Base-by-base conservation (phyloP, 2,113 vertebrate genomes). In the Spheniscus mendiculus region DNA sequence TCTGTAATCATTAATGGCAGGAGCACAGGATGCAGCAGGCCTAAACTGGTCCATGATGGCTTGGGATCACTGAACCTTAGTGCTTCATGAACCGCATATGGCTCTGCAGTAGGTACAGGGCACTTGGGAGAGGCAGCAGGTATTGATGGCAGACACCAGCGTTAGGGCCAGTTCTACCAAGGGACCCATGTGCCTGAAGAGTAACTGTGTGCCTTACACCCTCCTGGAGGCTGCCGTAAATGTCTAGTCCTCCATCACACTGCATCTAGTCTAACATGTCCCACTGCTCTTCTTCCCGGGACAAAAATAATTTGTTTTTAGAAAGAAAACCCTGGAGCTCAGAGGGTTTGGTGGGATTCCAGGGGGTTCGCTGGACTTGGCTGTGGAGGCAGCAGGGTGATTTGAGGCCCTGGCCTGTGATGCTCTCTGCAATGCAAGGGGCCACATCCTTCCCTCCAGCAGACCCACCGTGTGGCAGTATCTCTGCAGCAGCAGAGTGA, bases 11-110 rank as follows among this genome's bases (percentile, higher is more conserved):
- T 95, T 96, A 89, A 84, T 2, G 4, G 80, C 40, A 62, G 52
- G 16, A 78, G 73, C 82, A 62, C 47, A 23, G 92, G 87, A 56
- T 79, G 70, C 86, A 95, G 93, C 93, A 92, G 87, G 82, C 69
- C 66, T 26, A 36, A 80, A 73, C 70, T 3, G 12, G 87, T 38
- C 73, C 16, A 1, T 1, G n/a, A 9, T 26, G 42, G 65, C 77
- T 52, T 42, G 50, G 61, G 78, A 50, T 67, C 77, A 66, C 61
- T 56, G 89, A 76, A 27, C 72, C 50, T 25, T 6, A 13, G 63
- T 11, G 53, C 44, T 44, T 29, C 49, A 2, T 4, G 59, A 61
- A 44, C 76, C 0, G 2, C 4, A 1, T 3, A 9, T 2, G 17
- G 55, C 66, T 65, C 66, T 79, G 89, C 2, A 6, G 81, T 11